Conservation (phyloP, 1,140 invertebrate species). For the Chionoecetes opilio region DNA sequence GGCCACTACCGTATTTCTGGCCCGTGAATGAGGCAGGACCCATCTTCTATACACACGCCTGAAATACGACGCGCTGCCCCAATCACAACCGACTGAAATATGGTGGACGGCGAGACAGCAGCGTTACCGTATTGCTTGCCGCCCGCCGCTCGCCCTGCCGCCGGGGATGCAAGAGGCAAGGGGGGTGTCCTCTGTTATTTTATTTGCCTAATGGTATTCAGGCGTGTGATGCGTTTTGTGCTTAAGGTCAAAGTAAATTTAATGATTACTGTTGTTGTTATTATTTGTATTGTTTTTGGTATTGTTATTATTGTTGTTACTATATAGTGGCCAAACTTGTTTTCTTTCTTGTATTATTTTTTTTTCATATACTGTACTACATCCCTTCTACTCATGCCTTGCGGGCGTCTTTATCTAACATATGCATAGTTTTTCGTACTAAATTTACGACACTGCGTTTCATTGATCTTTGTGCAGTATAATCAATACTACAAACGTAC, state of each 20-base stretch:
- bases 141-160: not conserved
- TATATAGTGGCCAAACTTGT: no score
- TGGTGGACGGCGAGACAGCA: conserved; percentile 55
- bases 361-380: no score
- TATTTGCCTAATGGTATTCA: conserved; percentile 15
- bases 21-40: conserved; percentile 44
- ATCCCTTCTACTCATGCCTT: not conserved
- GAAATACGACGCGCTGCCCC: conserved; percentile 53
- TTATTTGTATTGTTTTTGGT: not conserved
- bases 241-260: not conserved
- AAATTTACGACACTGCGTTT: not conserved
- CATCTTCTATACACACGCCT: conserved; percentile 58
- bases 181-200: not conserved
- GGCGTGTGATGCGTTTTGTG: not conserved
- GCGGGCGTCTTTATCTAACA: not conserved
- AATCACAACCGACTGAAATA: conserved; percentile 71
- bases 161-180: not conserved
- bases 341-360: not conserved
- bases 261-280: not conserved
- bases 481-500: not conserved
- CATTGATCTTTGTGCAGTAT: not conserved
- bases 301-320: conserved; percentile 11
- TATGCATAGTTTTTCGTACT: not conserved
- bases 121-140: conserved; percentile 59
- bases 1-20: conserved; percentile 49